Base-by-base conservation (phyloP, 53 echinoderm and acorn worm genomes). In the Henricia sp. region DNA sequence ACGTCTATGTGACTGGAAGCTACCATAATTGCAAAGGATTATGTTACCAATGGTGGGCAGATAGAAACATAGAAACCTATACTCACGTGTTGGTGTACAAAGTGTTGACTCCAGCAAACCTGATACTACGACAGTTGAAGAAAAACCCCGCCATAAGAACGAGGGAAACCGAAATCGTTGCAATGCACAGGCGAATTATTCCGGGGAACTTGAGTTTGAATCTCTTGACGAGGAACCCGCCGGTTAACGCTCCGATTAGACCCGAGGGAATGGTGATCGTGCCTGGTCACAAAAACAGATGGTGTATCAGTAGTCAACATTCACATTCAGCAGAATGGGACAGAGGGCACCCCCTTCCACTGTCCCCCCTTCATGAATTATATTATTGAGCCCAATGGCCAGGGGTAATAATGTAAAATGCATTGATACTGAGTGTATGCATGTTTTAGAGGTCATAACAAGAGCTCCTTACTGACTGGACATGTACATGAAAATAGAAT, bases 81-180 rank as follows among this genome's bases (percentile, higher is more conserved):
- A 41, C 84, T 67, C 41, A 89, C 89, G 66, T 89, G 40, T 89
- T 68, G 37, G 51, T 36, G 63, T 99, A 99, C 16, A 62, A 44
- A 0, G 83, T 84, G 1, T 92, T 94, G 8, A 99, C 99, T 6
- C 99, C 99, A 11, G 95, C 99, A 38, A 99, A 88, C 9, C 68
- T 68, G 2, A 87, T 77, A 37, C 95, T 94, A 14, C 92, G 89
- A 74, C 99, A 99, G 67, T 77, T 88, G 68, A 94, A 86, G 68
- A 92, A 52, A 63, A 99, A 99, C 0, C 87, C 84, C 2, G 92
- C 76, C 29, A 90, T 87, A 8, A 95, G 68, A 5, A 95, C 42
- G 30, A 91, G 82, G 1, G 92, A 90, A 30, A 89, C 62, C 33
- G 52, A 27, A 11, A 94, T 85, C 17, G 86, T 82, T 0, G 21